phyloP scores from a whole-genome alignment of 2,797 vertebrate genomes.

The Craterocephalus amniculus region DNA sequence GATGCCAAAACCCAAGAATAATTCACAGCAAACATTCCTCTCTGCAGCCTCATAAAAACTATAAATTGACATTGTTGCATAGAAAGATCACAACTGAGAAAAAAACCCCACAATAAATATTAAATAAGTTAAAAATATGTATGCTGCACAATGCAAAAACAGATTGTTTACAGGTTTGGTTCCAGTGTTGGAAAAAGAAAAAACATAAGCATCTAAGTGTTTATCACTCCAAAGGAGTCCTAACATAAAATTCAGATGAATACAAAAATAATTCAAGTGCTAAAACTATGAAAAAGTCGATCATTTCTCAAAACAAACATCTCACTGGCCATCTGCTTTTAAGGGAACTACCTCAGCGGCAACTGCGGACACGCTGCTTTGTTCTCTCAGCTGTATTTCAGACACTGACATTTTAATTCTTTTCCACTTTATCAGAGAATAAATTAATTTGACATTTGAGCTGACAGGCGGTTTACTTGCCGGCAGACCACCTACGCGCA shows the following conservation, averaged over 20 bases:
- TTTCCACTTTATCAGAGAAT: conserved; percentile 78
- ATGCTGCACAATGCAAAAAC: conserved; percentile 25
- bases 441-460: conserved; percentile 81
- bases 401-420: conserved; percentile 73
- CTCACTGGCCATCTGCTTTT: neutral
- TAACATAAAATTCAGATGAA: neutral
- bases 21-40: conserved; percentile 24
- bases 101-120: conserved; percentile 59
- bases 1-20: neutral
- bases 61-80: conserved; percentile 63
- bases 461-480: conserved; percentile 68
- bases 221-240: conserved; percentile 2
- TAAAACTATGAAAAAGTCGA: neutral
- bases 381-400: conserved; percentile 56
- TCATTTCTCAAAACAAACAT: conserved; percentile 1
- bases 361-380: conserved; percentile 18
- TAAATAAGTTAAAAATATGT: conserved; percentile 69
- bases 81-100: conserved; percentile 60
- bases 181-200: conserved; percentile 21
- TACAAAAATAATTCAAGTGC: neutral
- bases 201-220: conserved; percentile 17
- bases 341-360: conserved; percentile 15
- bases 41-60: conserved; percentile 40
- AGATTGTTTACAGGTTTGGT: conserved; percentile 20
- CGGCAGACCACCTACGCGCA: conserved; percentile 36